Conservation (phyloP, 2,888 invertebrate genomes). For the Panopea generosa region DNA sequence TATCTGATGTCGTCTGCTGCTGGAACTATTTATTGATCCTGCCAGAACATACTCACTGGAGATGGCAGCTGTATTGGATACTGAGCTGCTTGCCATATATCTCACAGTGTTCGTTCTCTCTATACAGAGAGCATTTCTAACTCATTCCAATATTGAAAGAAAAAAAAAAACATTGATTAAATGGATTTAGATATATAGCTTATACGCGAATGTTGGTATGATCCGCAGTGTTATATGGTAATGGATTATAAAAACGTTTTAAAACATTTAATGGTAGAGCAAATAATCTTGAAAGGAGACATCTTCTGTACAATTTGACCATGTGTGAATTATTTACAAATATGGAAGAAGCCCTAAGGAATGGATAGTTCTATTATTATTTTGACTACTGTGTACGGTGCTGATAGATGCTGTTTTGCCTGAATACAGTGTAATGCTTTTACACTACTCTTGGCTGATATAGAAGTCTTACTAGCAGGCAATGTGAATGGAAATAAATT, state of each 20-base stretch:
- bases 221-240: neutral
- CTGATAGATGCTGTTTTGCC: too few species aligned
- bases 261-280: too few species aligned
- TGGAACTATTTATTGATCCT: slow-evolving; percentile 45
- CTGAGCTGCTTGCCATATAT: slow-evolving; percentile 13
- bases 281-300: too few species aligned
- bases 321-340: too few species aligned
- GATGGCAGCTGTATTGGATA: slow-evolving; percentile 37
- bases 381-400: too few species aligned
- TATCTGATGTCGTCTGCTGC: slow-evolving; percentile 43
- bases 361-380: too few species aligned
- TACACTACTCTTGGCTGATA: too few species aligned
- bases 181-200: slow-evolving; percentile 47
- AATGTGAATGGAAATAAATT: too few species aligned
- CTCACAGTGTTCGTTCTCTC: slow-evolving; percentile 1
- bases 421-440: too few species aligned
- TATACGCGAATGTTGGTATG: slow-evolving; percentile 19
- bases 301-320: too few species aligned
- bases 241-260: slow-evolving; percentile 8
- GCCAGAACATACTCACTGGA: slow-evolving; percentile 29
- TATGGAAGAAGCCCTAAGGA: too few species aligned
- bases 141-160: slow-evolving; percentile 37
- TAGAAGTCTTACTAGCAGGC: too few species aligned
- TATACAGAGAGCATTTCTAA: slow-evolving; percentile 29
- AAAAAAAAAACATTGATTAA: slow-evolving; percentile 55